Evolutionary conservation across 2,113 vertebrate species (phyloP), one percentile per base, ranked within the genome.

Genomic region (Pionites leucogaster): DNA sequence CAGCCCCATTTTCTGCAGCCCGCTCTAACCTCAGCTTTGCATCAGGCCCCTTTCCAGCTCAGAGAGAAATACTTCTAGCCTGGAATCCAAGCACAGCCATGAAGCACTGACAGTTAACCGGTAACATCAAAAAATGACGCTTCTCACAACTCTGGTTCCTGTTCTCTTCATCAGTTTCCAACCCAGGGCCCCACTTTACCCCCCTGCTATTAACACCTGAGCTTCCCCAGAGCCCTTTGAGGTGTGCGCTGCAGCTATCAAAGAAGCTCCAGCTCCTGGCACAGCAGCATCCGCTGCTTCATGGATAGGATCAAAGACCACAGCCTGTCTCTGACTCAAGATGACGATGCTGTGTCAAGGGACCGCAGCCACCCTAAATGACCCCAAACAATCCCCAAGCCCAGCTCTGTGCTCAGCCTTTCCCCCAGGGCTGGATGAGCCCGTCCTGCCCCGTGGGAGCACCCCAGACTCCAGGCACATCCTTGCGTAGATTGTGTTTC

Each of bases 261-360:
- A 62, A 82, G 74, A 55, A 41, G 7, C 28, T 13, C 23, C 53
- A 47, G 84, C 81, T 55, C 88, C 86, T 3, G 2, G 41, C 10
- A 23, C 63, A 17, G 68, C 41, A 53, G 68, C 46, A 52, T 19
- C 57, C 1, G 1, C 72, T 63, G 88, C 72, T 53, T 53, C 9
- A 0, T 22, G 57, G 57, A 12, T 8, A 52, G 64, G 37, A 89
- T 65, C 78, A 77, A 60, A 88, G 80, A 35, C 49, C 49, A 6
- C 82, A 79, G 59, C 72, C 59, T 15, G 23, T 4, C 53, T 41
- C 64, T 31, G 49, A 29, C 65, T 86, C 80, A 2, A 59, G 74
- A 33, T 1, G 1, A 46, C 8, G 65, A 7, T 0, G 2, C 59
- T 9, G 16, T 10, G 0, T 7, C 3, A 0, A 69, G 82, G 77